A percentile compares a stretch with the other conserved stretches of the same genome.
Evolutionary conservation across 2,113 vertebrate genomes (phyloP).

Genomic region (Heloderma charlesbogerti): DNA sequence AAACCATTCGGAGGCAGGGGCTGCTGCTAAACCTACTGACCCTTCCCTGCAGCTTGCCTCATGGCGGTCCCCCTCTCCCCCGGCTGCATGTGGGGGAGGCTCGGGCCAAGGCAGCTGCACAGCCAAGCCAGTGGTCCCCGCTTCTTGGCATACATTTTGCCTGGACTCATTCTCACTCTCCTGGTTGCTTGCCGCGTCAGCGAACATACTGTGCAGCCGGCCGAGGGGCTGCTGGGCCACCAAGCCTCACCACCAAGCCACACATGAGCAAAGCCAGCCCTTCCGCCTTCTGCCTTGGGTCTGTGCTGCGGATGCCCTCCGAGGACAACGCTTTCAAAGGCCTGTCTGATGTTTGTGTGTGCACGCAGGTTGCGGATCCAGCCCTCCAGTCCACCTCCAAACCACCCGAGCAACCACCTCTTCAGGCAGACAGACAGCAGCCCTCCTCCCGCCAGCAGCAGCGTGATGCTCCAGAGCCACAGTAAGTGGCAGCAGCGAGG

Average conservation of each 20-base stretch:
- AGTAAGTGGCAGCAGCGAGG: constrained; percentile 74
- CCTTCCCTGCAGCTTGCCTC: background rate
- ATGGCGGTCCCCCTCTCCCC: no score
- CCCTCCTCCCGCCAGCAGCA: constrained; percentile 88
- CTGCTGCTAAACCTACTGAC: no score
- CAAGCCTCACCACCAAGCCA: background rate
- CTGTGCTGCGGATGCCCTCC: background rate
- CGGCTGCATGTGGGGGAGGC: no score
- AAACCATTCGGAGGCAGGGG: background rate
- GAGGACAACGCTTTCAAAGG: background rate
- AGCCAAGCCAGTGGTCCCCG: background rate
- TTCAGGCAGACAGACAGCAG: constrained; percentile 95
- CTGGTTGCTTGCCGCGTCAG: no score
- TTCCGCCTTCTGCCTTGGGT: background rate
- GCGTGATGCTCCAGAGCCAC: constrained; percentile 88
- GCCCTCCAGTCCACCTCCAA: constrained; percentile 96
- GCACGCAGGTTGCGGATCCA: constrained; percentile 92
- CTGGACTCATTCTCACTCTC: background rate
- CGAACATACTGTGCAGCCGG: no score
- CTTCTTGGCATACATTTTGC: no score
- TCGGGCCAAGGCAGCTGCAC: background rate
- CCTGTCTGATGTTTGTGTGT: constrained; percentile 45
- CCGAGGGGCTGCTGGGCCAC: background rate
- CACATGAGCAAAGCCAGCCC: background rate
- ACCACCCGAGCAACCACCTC: constrained; percentile 96